phyloP scores from a whole-genome alignment of 1,140 invertebrate genomes.

The Hydropsyche tenuis region DNA sequence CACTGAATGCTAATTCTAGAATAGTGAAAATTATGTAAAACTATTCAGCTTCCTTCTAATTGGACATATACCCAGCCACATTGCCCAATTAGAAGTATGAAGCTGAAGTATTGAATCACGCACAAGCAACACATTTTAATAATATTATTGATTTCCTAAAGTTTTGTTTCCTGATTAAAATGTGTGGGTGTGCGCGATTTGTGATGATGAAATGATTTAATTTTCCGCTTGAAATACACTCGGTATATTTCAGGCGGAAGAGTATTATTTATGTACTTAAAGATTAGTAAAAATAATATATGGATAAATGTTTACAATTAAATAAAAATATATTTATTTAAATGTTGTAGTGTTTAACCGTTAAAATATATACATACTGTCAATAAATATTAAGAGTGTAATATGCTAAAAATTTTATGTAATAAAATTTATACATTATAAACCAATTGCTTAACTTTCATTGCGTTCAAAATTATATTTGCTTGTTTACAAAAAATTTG shows the following conservation, averaged over 20 bases:
- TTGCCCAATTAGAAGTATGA: conserved; percentile 51
- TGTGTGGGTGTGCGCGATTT: conserved; percentile 12
- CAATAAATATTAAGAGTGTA: conserved; percentile 26
- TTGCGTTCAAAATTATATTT: background rate
- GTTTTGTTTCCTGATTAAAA: background rate
- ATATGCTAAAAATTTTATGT: conserved; percentile 23
- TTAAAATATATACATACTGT: conserved; percentile 21
- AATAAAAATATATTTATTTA: conserved; percentile 36
- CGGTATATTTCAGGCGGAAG: background rate
- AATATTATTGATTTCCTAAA: background rate
- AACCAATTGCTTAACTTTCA: conserved; percentile 21
- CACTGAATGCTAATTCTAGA: background rate
- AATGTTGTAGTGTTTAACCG: conserved; percentile 30
- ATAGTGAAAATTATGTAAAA: conserved; percentile 1
- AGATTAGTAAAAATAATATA: background rate
- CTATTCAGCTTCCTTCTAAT: conserved; percentile 50
- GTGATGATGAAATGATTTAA: background rate
- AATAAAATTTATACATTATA: conserved; percentile 19
- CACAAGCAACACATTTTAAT: background rate
- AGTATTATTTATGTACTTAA: background rate
- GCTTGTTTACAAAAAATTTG: background rate
- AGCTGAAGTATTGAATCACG: conserved; percentile 36
- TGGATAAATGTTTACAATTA: conserved; percentile 32
- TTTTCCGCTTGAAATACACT: background rate
- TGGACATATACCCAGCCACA: conserved; percentile 53